Evolutionary conservation across 2,797 vertebrate species (phyloP), one percentile per base, ranked within the genome.

Genomic region (Coluber constrictor): DNA sequence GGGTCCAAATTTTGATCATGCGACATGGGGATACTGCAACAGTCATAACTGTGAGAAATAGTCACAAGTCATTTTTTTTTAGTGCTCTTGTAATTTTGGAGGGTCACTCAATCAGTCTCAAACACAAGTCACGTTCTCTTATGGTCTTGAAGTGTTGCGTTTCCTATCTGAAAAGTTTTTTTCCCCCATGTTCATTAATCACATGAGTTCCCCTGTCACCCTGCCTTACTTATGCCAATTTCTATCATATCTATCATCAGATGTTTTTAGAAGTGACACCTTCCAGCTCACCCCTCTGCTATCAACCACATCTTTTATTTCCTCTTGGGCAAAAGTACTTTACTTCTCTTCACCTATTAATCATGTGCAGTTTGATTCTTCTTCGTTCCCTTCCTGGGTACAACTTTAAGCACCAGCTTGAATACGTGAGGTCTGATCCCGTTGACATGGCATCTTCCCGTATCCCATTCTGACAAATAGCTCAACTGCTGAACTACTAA

Each of bases 371-470:
- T 10, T 0, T 4, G 2, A 25, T 94, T 56, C 60, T 74, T 11
- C 88, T 32, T 93, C 92, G 59, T 83, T 95, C 89, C 95, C 92
- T 94, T 92, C 92, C 89, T 86, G 83, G 94, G n/a, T 32, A 32
- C 5, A 13, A 95, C 95, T 94, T 93, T 92, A 94, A 93, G 93
- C 90, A 56, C 59, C 90, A 95, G 93, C 54, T 56, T 87, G n/a
- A 94, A 95, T 88, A 51, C 47, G 12, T 90, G 86, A 88, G 70
- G 0, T 25, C 86, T 79, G 83, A 93, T 57, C 25, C 0, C 0
- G 0, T 37, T 89, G 56, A 4, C 87, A 23, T 86, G 90, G 91
- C 91, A 93, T n/a, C 25, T 74, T 13, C 18, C 1, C 6, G 0
- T n/a, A 59, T 13, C 43, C 43, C 8, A 1, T 20, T 13, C 56